Percentiles rank a stretch among this genome's conserved stretches.
These are phyloP conservation scores for Macrosteles quadrilineatus DNA, from an alignment of 1,140 invertebrate species.

Conservation along the genomic window DNA sequence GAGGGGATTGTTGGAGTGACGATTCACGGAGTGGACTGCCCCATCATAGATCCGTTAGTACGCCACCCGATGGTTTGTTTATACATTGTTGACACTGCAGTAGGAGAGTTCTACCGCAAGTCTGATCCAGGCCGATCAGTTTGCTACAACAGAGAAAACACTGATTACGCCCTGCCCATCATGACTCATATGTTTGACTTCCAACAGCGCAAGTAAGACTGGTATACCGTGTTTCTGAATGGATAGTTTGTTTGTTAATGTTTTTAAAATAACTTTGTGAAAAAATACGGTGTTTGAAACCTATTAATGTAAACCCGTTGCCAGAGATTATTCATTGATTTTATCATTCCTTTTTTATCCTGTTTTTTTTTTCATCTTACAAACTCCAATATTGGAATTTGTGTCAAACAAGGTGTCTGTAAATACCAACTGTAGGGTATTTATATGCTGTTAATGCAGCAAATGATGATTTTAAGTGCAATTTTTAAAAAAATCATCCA, in stretches of 20 bases:
- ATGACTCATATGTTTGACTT: conserved; percentile 41
- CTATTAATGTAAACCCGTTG: too few species aligned
- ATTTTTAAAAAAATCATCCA: too few species aligned
- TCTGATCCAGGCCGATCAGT: conserved; percentile 30
- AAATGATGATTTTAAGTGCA: too few species aligned
- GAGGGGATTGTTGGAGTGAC: conserved; percentile 31
- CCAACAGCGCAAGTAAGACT: conserved; percentile 38
- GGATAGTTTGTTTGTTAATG: too few species aligned
- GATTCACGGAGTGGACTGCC: conserved; percentile 34
- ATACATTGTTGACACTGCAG: conserved; percentile 36
- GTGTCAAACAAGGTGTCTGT: too few species aligned
- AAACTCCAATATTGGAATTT: too few species aligned
- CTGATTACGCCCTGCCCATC: conserved; percentile 38
- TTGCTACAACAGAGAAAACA: conserved; percentile 36
- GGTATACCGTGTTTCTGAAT: too few species aligned
- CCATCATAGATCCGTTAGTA: conserved; percentile 36
- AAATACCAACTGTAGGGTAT: too few species aligned
- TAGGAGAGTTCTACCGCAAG: conserved; percentile 40
- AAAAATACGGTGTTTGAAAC: too few species aligned
- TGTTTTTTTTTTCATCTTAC: too few species aligned
- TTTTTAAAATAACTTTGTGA: too few species aligned
- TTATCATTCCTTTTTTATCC: background rate
- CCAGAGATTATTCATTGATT: background rate
- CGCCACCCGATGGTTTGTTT: conserved; percentile 42
- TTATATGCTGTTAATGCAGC: too few species aligned